These are phyloP conservation scores for Apamea sordens DNA, from an alignment of 2,888 invertebrate genomes.

Conservation along the genomic window DNA sequence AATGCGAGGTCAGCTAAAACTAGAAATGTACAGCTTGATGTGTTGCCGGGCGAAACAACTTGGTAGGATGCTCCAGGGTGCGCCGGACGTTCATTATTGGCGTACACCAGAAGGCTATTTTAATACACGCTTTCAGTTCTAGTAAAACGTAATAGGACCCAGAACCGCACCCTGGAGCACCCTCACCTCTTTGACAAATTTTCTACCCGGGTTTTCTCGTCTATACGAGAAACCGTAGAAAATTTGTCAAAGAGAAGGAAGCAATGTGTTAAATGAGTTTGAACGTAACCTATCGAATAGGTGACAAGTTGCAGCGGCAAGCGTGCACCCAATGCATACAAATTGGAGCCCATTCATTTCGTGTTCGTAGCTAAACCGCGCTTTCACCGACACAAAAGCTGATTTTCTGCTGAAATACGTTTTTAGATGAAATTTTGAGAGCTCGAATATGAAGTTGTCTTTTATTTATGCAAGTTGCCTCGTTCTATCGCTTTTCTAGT, in stretches of 20 bases:
- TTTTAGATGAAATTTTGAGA: constrained; percentile 32
- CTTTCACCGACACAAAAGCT: constrained; percentile 29
- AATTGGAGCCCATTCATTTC: constrained; percentile 51
- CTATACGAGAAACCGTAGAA: neutral
- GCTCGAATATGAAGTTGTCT: neutral
- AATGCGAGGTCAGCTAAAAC: too few species aligned
- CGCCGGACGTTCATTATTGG: neutral
- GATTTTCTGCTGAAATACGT: constrained; percentile 32
- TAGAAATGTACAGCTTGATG: too few species aligned
- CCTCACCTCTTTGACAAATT: too few species aligned
- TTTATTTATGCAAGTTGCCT: neutral
- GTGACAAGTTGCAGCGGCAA: constrained; percentile 29
- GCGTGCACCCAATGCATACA: constrained; percentile 54
- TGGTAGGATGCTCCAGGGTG: neutral
- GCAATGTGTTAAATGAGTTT: constrained; percentile 36
- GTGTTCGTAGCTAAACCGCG: constrained; percentile 37
- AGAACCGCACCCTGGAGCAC: too few species aligned
- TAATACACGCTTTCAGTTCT: neutral
- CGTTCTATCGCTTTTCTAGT: neutral
- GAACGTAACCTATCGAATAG: constrained; percentile 31
- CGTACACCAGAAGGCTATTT: neutral
- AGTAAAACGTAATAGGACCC: neutral
- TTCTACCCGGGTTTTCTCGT: too few species aligned
- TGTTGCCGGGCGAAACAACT: too few species aligned
- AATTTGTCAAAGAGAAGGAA: constrained; percentile 13